Evolutionary conservation across 2,797 vertebrate genomes (phyloP).

Genomic region (Labroides dimidiatus): DNA sequence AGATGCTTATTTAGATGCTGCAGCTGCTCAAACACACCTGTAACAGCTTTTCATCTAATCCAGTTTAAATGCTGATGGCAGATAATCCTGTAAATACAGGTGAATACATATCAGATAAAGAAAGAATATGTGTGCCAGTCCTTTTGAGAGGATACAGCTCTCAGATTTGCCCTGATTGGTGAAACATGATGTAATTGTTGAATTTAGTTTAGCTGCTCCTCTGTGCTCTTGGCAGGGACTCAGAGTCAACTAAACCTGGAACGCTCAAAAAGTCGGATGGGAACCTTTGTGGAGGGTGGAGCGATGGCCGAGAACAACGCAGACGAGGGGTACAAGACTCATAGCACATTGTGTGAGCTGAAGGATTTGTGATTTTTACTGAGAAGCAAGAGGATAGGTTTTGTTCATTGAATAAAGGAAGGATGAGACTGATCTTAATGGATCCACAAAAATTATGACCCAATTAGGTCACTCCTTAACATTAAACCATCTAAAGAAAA

Average conservation of each 20-base stretch:
- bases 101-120: neutral
- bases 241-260: constrained; percentile 84
- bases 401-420: neutral
- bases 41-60: neutral
- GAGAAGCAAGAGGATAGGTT: neutral
- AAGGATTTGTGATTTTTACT: neutral
- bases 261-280: constrained; percentile 82
- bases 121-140: neutral
- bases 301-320: constrained; percentile 66
- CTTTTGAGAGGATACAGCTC: neutral
- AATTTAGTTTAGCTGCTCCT: constrained; percentile 9
- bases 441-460: too few relatives aligned
- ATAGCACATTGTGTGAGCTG: neutral
- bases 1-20: neutral
- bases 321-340: constrained; percentile 81
- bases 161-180: neutral
- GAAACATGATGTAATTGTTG: neutral
- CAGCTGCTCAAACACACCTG: neutral
- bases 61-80: neutral
- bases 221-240: constrained; percentile 68
- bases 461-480: too few relatives aligned
- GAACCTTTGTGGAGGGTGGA: constrained; percentile 76
- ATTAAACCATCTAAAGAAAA: neutral
- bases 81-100: neutral
- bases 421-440: neutral